phyloP scores from a whole-genome alignment of 1,140 invertebrate genomes.

The Nomia melanderi region DNA sequence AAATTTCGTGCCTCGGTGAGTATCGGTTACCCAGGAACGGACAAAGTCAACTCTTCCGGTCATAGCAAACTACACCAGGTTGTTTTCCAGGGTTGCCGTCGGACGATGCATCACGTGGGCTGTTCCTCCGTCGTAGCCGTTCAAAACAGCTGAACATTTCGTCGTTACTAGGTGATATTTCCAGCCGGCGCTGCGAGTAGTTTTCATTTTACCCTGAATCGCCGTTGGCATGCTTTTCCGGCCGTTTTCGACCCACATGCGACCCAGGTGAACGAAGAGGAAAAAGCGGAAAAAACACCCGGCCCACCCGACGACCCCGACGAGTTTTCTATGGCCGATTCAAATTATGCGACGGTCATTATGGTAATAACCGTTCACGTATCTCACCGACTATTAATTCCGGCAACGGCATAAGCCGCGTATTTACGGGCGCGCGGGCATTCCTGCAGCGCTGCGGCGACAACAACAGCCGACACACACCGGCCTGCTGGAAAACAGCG shows the following conservation, averaged over 20 bases:
- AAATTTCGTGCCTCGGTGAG: neutral
- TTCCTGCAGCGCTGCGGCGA: neutral
- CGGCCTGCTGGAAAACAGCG: slow-evolving; percentile 10
- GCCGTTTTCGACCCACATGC: neutral
- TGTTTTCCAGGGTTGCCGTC: neutral
- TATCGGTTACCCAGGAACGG: neutral
- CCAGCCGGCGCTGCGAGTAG: neutral
- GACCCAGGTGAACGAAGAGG: neutral
- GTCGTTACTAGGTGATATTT: slow-evolving; percentile 8
- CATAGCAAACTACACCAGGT: neutral
- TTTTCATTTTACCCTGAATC: slow-evolving; percentile 23
- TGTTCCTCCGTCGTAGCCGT: neutral
- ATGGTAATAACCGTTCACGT: slow-evolving; percentile 65
- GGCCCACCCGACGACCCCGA: slow-evolving; percentile 10
- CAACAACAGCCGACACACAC: slow-evolving; percentile 4
- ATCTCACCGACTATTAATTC: slow-evolving; percentile 64
- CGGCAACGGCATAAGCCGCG: slow-evolving; percentile 48
- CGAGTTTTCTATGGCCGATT: slow-evolving; percentile 53
- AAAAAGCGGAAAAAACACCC: slow-evolving; percentile 8
- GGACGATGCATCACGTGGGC: neutral
- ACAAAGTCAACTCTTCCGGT: neutral
- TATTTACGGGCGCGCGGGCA: slow-evolving; percentile 45
- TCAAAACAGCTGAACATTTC: slow-evolving; percentile 2
- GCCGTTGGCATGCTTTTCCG: neutral
- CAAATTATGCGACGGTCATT: slow-evolving; percentile 62